These are phyloP conservation scores for Butorides virescens DNA, from an alignment of 2,113 vertebrate species.

Conservation along the genomic window DNA sequence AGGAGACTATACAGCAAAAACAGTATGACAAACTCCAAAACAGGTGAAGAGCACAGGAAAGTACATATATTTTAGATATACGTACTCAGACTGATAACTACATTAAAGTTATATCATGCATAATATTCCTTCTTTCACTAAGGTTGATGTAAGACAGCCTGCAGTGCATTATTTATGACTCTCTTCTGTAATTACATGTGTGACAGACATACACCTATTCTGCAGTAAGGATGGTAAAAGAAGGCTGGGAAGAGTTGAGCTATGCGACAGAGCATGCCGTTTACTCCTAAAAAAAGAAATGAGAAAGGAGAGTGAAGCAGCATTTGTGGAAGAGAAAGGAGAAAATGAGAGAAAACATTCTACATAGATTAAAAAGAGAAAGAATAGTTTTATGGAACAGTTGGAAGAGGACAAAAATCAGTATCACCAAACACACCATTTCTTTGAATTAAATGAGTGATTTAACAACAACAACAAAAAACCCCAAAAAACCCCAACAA, in stretches of 20 bases:
- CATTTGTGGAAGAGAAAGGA: background rate
- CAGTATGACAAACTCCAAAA: background rate
- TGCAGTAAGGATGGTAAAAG: background rate
- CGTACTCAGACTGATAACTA: background rate
- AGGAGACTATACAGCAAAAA: background rate
- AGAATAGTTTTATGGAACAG: background rate
- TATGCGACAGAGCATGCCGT: background rate
- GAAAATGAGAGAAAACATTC: background rate
- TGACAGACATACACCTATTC: background rate
- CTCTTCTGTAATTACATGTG: background rate
- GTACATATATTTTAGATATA: background rate
- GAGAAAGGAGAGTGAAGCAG: background rate
- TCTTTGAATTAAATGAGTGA: background rate
- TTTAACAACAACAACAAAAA: background rate
- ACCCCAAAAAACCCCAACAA: background rate
- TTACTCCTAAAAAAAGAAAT: background rate
- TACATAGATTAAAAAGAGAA: background rate
- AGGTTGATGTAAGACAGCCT: background rate
- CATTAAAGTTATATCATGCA: background rate
- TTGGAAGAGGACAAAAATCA: background rate
- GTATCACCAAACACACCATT: background rate
- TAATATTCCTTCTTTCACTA: background rate
- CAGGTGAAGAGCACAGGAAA: background rate
- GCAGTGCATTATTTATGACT: background rate
- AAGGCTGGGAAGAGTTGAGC: background rate